A percentile compares a stretch with the other conserved stretches of the same genome.
phyloP scores from a whole-genome alignment of 2,888 invertebrate species.

The Polymixis flavicincta region DNA sequence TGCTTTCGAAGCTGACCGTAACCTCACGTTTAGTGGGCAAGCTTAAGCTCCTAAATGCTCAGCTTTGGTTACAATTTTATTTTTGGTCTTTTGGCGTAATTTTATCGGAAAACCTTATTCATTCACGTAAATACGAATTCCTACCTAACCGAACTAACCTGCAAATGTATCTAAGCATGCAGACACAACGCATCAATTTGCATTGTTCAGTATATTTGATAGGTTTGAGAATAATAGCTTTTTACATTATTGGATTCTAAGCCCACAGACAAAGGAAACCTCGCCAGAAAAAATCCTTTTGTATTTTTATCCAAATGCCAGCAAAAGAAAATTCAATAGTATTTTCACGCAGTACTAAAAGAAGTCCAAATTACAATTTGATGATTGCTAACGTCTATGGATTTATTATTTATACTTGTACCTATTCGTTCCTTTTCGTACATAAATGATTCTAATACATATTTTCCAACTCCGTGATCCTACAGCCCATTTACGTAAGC shows the following conservation, averaged over 20 bases:
- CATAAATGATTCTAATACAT: conserved; percentile 24
- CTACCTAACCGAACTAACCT: too few relatives aligned
- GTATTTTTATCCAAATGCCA: conserved; percentile 32
- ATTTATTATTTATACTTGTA: conserved; percentile 36
- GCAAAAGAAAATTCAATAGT: conserved; percentile 29
- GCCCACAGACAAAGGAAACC: conserved; percentile 22
- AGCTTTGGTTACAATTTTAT: conserved; percentile 21
- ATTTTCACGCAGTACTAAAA: conserved; percentile 31
- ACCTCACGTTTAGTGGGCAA: conserved; percentile 47
- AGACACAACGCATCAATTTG: not conserved
- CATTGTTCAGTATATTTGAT: conserved; percentile 8
- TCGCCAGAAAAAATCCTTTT: conserved; percentile 31
- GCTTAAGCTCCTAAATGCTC: conserved; percentile 26
- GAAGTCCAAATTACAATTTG: conserved; percentile 36
- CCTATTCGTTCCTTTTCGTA: conserved; percentile 1
- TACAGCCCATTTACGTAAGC: conserved; percentile 44
- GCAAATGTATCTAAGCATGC: too few relatives aligned
- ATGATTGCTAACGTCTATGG: conserved; percentile 35
- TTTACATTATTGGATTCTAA: conserved; percentile 35
- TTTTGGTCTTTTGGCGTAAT: conserved; percentile 2
- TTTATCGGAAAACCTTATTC: conserved; percentile 11
- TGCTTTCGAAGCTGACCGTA: conserved; percentile 43
- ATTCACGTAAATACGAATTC: not conserved
- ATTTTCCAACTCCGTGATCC: conserved; percentile 39
- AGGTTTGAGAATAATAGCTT: conserved; percentile 33